These are phyloP conservation scores for Thera obeliscata DNA, from an alignment of 2,888 invertebrate genomes.

Conservation along the genomic window DNA sequence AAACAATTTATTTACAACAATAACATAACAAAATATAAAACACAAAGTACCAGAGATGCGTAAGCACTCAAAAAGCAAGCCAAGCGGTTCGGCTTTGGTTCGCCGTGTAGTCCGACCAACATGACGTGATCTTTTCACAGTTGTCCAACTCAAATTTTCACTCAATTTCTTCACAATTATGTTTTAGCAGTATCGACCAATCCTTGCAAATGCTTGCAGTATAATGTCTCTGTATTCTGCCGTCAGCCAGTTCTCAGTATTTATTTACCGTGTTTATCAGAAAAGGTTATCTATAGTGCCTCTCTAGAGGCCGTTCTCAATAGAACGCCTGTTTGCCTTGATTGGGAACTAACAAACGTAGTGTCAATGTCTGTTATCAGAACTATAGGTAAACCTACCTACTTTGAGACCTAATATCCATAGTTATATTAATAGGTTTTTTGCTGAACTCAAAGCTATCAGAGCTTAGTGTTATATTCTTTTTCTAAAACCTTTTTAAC, in stretches of 20 bases:
- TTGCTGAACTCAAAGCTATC: background rate
- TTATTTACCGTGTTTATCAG: constrained; percentile 27
- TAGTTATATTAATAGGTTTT: background rate
- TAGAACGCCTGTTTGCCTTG: constrained; percentile 34
- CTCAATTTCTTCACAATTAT: constrained; percentile 7
- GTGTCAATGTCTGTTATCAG: background rate
- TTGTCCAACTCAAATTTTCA: background rate
- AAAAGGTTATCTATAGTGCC: constrained; percentile 35
- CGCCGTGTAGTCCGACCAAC: constrained; percentile 41
- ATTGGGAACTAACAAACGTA: constrained; percentile 7
- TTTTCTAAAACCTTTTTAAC: too few relatives aligned
- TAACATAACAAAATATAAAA: constrained; percentile 39
- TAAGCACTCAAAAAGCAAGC: constrained; percentile 35
- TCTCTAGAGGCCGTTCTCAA: constrained; percentile 22
- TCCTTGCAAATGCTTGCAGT: constrained; percentile 10
- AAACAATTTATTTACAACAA: constrained; percentile 37
- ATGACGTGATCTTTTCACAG: constrained; percentile 62
- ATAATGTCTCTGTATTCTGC: constrained; percentile 23
- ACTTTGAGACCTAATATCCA: constrained; percentile 2
- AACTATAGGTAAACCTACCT: background rate
- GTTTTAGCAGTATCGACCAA: constrained; percentile 11
- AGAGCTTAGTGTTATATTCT: too few relatives aligned
- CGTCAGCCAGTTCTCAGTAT: background rate
- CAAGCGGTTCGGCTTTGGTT: constrained; percentile 12
- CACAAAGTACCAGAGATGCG: constrained; percentile 56